Evolutionary conservation across 2,797 vertebrate species (phyloP).

Genomic region (Discoglossus pictus): DNA sequence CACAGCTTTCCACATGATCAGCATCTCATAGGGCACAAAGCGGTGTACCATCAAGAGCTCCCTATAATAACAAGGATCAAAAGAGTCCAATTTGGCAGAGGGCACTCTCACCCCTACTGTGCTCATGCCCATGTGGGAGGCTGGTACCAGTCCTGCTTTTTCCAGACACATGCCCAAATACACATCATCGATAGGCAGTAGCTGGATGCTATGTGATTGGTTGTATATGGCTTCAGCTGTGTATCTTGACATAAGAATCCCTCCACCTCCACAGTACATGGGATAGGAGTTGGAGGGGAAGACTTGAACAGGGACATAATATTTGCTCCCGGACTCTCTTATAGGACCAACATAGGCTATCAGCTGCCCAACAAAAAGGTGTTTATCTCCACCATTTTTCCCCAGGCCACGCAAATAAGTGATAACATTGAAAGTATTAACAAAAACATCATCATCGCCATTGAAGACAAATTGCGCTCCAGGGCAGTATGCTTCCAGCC

Average conservation of each 20-base stretch:
- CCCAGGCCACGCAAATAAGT: conserved; percentile 60
- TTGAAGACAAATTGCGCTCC: conserved; percentile 74
- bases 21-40: conserved; percentile 70
- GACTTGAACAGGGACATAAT: conserved; percentile 76
- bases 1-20: conserved; percentile 77
- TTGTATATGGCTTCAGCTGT: conserved; percentile 68
- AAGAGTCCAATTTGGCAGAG: conserved; percentile 48
- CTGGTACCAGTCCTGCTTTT: conserved; percentile 68
- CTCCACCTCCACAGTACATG: conserved; percentile 75
- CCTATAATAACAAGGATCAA: conserved; percentile 76
- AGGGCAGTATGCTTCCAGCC: conserved; percentile 73
- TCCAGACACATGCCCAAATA: conserved; percentile 84
- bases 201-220: conserved; percentile 54
- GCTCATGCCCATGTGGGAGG: conserved; percentile 70
- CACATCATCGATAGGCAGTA: conserved; percentile 85
- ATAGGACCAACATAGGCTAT: conserved; percentile 68
- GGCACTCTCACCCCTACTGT: conserved; percentile 68
- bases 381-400: conserved; percentile 55
- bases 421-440: conserved; percentile 76
- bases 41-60: conserved; percentile 80
- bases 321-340: conserved; percentile 73
- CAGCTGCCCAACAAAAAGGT: conserved; percentile 76
- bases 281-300: conserved; percentile 65
- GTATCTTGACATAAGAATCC: conserved; percentile 76
- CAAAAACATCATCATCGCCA: conserved; percentile 81